Base-by-base conservation (phyloP, 2,888 invertebrate species). In the Platerodrilus igneus region DNA sequence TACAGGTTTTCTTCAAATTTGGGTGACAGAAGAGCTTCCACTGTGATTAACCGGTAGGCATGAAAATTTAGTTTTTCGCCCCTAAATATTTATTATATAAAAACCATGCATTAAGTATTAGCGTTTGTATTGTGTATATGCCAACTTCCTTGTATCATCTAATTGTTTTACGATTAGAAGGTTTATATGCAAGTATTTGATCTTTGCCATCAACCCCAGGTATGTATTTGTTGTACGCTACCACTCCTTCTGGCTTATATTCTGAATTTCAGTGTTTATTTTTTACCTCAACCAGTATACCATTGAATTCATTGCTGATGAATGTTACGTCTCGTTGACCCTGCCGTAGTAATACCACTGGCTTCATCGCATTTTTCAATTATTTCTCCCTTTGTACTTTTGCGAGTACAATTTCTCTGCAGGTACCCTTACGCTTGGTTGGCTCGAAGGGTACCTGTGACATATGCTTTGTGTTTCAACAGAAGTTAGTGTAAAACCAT, bases 121-220 rank as follows among this genome's bases (percentile, higher is more conserved):
- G 19, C 5, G 7, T 19, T 6, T 5, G 7, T 19, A 19, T 19
- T 6, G 7, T 6, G 7, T 19, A 7, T 19, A 15, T 43, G 18
- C 11, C 31, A 34, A 17, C 2, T 10, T 51, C 45, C 30, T 51
- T 51, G 36, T 51, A 44, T 44, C 41, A 41, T 10, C 37, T 29
- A 11, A 41, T 18, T 18, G 32, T 45, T 21, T 41, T 38, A 21
- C 40, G 41, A 16, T 47, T 45, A 27, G 31, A 36, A 14, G 45
- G 30, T 32, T 50, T 50, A 34, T 49, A 49, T 4, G 48, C 32
- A 5, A 50, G 28, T 46, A 50, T 50, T 46, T 50, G 49, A 40
- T 50, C 50, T 27, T 50, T 46, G 8, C 32, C 18, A 39, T 49
- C 45, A 15, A 49, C 36, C 31, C 38, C 43, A 16, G 36, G 41